Evolutionary conservation across 2,888 invertebrate species (phyloP).

Genomic region (Folsomia manolachei): DNA sequence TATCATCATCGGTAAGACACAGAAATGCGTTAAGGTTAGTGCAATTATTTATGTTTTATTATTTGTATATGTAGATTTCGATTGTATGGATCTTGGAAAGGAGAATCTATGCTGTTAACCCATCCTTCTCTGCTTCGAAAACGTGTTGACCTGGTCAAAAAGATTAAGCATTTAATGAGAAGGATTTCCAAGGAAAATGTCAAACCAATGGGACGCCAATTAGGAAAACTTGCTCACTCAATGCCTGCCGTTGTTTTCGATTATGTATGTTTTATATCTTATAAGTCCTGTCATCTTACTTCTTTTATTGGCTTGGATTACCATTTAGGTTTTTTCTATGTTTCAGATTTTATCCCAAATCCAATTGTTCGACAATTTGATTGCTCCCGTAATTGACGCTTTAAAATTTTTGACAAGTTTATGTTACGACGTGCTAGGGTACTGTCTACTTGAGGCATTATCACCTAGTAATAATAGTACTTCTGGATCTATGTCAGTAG

Average conservation of each 20-base stretch:
- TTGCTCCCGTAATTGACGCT: constrained; percentile 94
- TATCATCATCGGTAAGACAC: constrained; percentile 70
- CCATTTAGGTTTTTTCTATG: too few species aligned
- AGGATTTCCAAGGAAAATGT: constrained; percentile 97
- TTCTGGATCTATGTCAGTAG: constrained; percentile 36
- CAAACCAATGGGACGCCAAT: constrained; percentile 89
- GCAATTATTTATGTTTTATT: neutral
- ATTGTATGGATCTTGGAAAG: constrained; percentile 95
- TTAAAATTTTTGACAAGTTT: constrained; percentile 91
- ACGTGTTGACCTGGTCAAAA: constrained; percentile 81
- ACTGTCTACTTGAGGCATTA: constrained; percentile 89
- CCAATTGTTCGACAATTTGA: constrained; percentile 90
- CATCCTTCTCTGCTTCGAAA: constrained; percentile 82
- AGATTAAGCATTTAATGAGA: constrained; percentile 95
- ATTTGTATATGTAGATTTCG: constrained; percentile 63
- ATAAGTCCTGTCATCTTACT: neutral
- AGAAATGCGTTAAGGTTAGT: neutral
- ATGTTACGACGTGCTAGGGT: constrained; percentile 93
- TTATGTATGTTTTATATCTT: constrained; percentile 69
- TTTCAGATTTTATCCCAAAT: constrained; percentile 71
- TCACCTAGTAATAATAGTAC: constrained; percentile 56
- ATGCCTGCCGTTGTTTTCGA: constrained; percentile 95
- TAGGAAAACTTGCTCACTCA: constrained; percentile 95
- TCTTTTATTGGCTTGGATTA: neutral
- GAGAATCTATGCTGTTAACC: constrained; percentile 71